phyloP scores from a whole-genome alignment of 2,113 vertebrate species.

The Hippocampus abdominalis region DNA sequence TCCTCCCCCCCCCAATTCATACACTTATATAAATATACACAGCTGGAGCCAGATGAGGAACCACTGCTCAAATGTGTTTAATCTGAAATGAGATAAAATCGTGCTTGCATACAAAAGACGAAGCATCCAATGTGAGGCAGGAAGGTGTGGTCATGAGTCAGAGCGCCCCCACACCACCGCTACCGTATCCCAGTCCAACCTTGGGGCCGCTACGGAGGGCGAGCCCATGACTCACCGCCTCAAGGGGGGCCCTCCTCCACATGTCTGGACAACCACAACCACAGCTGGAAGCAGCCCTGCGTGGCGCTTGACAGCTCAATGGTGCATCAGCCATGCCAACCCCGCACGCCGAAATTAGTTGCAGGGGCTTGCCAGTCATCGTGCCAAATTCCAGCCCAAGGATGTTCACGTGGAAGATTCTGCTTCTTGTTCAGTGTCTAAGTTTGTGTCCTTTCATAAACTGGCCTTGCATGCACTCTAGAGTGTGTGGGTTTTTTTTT shows the following conservation, averaged over 20 bases:
- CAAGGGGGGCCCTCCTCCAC: constrained; percentile 40
- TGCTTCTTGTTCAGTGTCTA: neutral
- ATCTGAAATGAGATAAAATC: neutral
- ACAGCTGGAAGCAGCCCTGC: constrained; percentile 24
- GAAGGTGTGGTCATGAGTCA: constrained; percentile 43
- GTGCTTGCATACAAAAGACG: neutral
- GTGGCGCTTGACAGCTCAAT: constrained; percentile 20
- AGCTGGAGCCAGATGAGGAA: neutral
- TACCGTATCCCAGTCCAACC: constrained; percentile 40
- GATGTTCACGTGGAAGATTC: constrained; percentile 1
- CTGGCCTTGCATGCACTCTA: neutral
- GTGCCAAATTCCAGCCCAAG: neutral
- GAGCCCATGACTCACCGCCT: constrained; percentile 55
- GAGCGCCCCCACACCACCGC: constrained; percentile 18
- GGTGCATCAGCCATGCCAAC: constrained; percentile 9
- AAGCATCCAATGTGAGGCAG: neutral
- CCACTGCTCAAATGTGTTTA: neutral
- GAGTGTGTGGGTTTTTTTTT: neutral
- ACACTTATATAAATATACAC: neutral
- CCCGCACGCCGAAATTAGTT: neutral
- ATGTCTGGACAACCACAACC: constrained; percentile 41
- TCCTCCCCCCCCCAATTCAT: neutral
- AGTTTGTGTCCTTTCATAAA: neutral
- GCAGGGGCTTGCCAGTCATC: neutral
- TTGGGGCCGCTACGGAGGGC: constrained; percentile 40